A percentile compares a stretch with the other conserved stretches of the same genome.
These are phyloP conservation scores for Lamellibrachia columna DNA, from an alignment of 2,888 invertebrate genomes.

Conservation along the genomic window DNA sequence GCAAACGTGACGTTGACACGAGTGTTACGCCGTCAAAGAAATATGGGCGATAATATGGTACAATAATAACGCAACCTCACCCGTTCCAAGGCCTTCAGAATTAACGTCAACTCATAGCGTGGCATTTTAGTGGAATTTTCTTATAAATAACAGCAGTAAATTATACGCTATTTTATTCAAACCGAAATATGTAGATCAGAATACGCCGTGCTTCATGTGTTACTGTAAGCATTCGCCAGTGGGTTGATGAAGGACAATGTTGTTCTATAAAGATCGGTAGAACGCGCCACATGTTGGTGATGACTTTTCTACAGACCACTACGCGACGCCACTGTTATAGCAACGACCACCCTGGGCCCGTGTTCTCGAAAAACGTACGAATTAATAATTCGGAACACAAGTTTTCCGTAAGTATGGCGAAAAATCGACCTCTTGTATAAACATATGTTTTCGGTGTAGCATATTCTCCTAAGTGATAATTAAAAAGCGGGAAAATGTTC, in stretches of 20 bases:
- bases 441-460: too few relatives aligned
- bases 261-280: background rate
- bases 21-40: background rate
- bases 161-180: background rate
- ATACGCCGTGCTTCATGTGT: background rate
- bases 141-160: background rate
- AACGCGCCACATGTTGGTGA: background rate
- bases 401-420: too few relatives aligned
- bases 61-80: conserved; percentile 31
- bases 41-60: conserved; percentile 10
- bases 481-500: too few relatives aligned
- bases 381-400: too few relatives aligned
- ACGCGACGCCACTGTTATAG: background rate
- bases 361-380: background rate
- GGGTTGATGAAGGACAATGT: background rate
- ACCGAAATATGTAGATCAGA: background rate
- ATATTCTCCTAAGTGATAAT: too few relatives aligned
- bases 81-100: conserved; percentile 34
- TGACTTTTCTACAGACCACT: background rate
- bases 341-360: background rate
- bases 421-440: too few relatives aligned
- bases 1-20: background rate
- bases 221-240: background rate
- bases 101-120: conserved; percentile 39
- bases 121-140: conserved; percentile 33